A percentile compares a stretch with the other conserved stretches of the same genome.
Conservation (phyloP, 2,797 vertebrate genomes). For the Dipus sagitta region DNA sequence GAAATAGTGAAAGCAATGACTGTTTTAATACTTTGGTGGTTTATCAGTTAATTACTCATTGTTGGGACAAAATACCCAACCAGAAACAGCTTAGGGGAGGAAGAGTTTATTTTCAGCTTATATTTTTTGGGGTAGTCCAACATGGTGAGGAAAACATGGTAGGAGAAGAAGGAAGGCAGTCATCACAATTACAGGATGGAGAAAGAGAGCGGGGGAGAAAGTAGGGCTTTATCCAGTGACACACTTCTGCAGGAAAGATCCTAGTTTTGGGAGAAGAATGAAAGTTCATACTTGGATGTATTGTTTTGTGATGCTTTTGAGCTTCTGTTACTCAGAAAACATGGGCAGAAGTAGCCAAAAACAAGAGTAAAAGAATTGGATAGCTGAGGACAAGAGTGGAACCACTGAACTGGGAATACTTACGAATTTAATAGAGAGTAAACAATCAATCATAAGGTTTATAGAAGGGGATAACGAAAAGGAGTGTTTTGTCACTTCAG, state of each 20-base stretch:
- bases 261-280: not conserved
- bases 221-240: no score
- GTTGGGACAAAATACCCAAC: no score
- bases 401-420: not conserved
- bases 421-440: not conserved
- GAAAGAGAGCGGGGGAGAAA: no score
- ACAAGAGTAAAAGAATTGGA: not conserved
- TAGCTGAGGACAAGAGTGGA: not conserved
- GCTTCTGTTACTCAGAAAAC: not conserved
- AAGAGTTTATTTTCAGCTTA: no score
- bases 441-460: not conserved
- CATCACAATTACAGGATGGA: no score
- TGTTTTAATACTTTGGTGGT: not conserved
- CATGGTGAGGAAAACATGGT: no score
- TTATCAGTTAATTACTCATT: no score
- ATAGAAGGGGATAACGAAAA: not conserved
- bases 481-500: slow-evolving; percentile 1
- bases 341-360: not conserved
- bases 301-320: slow-evolving; percentile 5
- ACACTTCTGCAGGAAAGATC: no score
- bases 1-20: slow-evolving; percentile 52
- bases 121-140: no score
- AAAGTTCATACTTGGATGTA: not conserved
- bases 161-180: no score
- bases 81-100: no score